These are phyloP conservation scores for Buathra laborator DNA, from an alignment of 2,888 invertebrate species.

Conservation along the genomic window DNA sequence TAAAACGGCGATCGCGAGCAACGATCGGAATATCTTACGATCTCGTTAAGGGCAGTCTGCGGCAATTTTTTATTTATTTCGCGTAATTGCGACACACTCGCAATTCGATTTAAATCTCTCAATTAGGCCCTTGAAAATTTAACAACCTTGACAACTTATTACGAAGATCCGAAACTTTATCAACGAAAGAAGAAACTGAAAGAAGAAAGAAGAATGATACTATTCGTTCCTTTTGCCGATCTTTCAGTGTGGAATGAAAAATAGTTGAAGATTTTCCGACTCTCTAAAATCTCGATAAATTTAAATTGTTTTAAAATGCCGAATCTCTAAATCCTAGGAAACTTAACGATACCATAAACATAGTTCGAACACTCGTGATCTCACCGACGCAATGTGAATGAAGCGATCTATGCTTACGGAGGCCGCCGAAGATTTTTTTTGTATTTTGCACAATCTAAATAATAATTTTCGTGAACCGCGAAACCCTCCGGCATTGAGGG, in stretches of 20 bases:
- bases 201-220: no score
- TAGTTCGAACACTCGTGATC: no score
- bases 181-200: no score
- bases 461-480: constrained; percentile 52
- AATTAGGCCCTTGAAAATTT: not conserved
- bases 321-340: not conserved
- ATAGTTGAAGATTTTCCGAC: no score
- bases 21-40: constrained; percentile 45
- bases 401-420: not conserved
- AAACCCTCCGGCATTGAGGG: constrained; percentile 49
- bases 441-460: not conserved
- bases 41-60: constrained; percentile 27
- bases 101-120: not conserved
- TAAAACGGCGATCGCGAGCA: not conserved
- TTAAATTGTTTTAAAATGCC: not conserved
- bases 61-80: not conserved
- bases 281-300: not conserved
- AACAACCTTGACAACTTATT: not conserved
- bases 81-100: not conserved
- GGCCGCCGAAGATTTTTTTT: not conserved
- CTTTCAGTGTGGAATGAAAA: not conserved
- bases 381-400: not conserved
- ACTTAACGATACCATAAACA: no score
- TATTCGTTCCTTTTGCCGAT: not conserved
- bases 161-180: not conserved